Conservation (phyloP, 2,797 vertebrate species). For the Poecilia gillii region DNA sequence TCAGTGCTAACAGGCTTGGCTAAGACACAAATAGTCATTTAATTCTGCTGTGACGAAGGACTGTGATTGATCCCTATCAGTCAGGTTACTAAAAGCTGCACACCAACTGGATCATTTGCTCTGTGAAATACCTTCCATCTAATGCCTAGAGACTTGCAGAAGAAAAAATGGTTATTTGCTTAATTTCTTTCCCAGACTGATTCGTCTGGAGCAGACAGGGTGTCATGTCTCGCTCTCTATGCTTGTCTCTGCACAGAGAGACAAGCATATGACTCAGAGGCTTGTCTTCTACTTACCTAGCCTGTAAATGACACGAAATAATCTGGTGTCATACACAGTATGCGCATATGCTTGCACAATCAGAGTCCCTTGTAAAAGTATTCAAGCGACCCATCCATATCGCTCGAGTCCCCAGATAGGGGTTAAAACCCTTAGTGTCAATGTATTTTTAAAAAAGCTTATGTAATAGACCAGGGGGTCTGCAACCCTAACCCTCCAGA, state of each 20-base stretch:
- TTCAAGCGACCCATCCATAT: background rate
- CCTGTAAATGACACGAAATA: slow-evolving; percentile 16
- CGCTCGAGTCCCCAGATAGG: background rate
- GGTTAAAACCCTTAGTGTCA: background rate
- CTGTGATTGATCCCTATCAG: slow-evolving; percentile 25
- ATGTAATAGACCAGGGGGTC: background rate
- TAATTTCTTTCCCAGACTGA: background rate
- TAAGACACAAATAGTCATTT: slow-evolving; percentile 69
- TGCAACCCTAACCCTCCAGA: background rate
- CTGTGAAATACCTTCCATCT: background rate
- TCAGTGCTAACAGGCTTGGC: slow-evolving; percentile 33
- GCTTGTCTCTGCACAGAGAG: background rate
- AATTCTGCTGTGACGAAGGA: slow-evolving; percentile 60
- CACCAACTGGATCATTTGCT: background rate
- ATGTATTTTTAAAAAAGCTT: background rate
- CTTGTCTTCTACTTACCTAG: slow-evolving; percentile 33
- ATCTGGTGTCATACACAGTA: slow-evolving; percentile 15
- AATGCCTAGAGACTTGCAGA: background rate
- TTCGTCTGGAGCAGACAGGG: slow-evolving; percentile 3
- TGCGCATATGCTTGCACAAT: background rate
- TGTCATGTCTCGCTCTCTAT: slow-evolving; percentile 1
- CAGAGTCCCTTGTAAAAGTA: background rate
- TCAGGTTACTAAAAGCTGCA: slow-evolving; percentile 21
- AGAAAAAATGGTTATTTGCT: background rate
- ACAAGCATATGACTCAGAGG: slow-evolving; percentile 49